Conservation (phyloP, 2,888 invertebrate species). For the Caenorhabditis sp. region DNA sequence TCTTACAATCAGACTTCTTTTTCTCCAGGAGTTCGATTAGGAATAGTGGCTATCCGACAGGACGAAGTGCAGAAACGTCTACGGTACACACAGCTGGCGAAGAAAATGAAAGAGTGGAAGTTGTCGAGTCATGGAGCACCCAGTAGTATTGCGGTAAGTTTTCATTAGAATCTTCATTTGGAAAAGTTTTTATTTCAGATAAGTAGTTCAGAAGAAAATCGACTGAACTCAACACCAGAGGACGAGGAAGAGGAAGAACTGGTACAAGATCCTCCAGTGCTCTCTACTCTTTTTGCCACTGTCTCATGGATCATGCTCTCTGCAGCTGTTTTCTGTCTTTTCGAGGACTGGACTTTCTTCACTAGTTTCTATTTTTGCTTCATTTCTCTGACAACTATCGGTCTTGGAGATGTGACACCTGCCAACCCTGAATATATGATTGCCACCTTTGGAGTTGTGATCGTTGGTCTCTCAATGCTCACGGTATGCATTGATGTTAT, state of each 20-base stretch:
- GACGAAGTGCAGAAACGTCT: conserved; percentile 51
- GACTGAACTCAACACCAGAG: conserved; percentile 19
- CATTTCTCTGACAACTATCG: conserved; percentile 82
- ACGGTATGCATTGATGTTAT: conserved; percentile 82
- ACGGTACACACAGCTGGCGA: conserved; percentile 46
- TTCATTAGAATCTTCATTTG: neutral
- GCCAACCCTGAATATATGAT: conserved; percentile 85
- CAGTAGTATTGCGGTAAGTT: conserved; percentile 34
- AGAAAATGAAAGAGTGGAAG: conserved; percentile 52
- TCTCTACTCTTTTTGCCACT: conserved; percentile 81
- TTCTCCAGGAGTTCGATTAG: conserved; percentile 43
- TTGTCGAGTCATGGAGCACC: conserved; percentile 32
- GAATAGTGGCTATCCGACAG: conserved; percentile 47
- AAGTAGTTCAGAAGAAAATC: conserved; percentile 45
- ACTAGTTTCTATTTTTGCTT: conserved; percentile 83
- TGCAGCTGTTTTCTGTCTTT: conserved; percentile 89
- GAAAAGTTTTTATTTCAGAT: conserved; percentile 12
- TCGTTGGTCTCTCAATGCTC: conserved; percentile 80
- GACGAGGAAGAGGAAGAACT: conserved; percentile 68
- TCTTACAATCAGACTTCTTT: neutral
- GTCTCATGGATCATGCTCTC: conserved; percentile 92
- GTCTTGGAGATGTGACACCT: conserved; percentile 85
- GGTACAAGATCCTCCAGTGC: conserved; percentile 77
- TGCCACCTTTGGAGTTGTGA: conserved; percentile 82
- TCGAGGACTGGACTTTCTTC: conserved; percentile 82